Percentiles rank a stretch among this genome's conserved stretches.
These are phyloP conservation scores for Calcarius lapponicus DNA, from an alignment of 2,797 vertebrate species.

Conservation along the genomic window DNA sequence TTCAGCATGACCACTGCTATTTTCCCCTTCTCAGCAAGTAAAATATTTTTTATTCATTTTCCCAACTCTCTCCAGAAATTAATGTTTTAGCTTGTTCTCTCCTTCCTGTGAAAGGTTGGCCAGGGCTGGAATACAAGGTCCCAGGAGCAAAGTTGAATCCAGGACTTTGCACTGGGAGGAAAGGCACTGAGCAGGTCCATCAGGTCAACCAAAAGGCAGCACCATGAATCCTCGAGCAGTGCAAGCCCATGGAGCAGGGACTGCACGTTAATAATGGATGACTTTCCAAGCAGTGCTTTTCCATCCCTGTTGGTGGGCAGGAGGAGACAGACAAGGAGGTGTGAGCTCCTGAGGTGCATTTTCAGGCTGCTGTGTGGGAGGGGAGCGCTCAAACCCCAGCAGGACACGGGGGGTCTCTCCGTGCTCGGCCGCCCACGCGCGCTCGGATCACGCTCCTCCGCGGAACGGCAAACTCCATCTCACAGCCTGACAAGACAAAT, in stretches of 20 bases:
- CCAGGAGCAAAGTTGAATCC: neutral
- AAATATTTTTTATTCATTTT: neutral
- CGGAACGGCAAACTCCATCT: slow-evolving; percentile 39
- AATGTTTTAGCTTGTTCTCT: neutral
- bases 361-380: neutral
- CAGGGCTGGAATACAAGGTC: neutral
- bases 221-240: neutral
- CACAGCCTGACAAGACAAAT: slow-evolving; percentile 60
- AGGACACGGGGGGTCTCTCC: neutral
- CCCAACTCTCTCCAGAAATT: neutral
- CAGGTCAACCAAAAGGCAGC: neutral
- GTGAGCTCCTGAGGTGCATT: fast-evolving
- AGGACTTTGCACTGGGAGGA: neutral
- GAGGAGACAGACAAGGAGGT: neutral
- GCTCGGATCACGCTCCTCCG: neutral
- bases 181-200: neutral
- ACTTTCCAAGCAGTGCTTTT: neutral
- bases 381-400: neutral
- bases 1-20: neutral
- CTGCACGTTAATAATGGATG: neutral
- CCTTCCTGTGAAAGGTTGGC: fast-evolving
- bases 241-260: neutral
- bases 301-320: neutral
- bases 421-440: neutral
- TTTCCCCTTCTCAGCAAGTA: neutral